A percentile compares a stretch with the other conserved stretches of the same genome.
Evolutionary conservation across 2,113 vertebrate genomes (phyloP).

Genomic region (Globicephala melas): DNA sequence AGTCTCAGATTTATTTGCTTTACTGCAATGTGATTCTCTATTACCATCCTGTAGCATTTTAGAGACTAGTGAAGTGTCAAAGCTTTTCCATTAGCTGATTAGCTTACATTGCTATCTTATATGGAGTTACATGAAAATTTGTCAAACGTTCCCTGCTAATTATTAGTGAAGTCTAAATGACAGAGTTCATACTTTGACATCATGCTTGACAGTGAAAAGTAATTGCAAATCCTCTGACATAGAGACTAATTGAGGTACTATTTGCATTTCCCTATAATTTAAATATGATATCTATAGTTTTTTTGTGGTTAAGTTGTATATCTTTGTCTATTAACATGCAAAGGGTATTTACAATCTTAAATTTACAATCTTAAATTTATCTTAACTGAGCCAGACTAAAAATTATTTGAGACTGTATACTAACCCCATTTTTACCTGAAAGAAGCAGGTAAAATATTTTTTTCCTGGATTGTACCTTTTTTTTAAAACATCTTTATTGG

Average conservation of each 20-base stretch:
- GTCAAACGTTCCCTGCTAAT: slow-evolving; percentile 75
- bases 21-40: slow-evolving; percentile 77
- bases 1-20: slow-evolving; percentile 78
- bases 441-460: neutral
- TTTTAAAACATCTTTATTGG: no score
- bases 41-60: slow-evolving; percentile 73
- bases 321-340: slow-evolving; percentile 61
- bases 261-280: slow-evolving; percentile 77
- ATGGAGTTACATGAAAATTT: slow-evolving; percentile 73
- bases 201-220: slow-evolving; percentile 70
- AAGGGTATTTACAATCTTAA: slow-evolving; percentile 39
- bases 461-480: no score
- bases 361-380: slow-evolving; percentile 68
- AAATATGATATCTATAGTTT: slow-evolving; percentile 72
- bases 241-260: slow-evolving; percentile 75
- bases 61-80: slow-evolving; percentile 75
- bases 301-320: slow-evolving; percentile 68
- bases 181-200: slow-evolving; percentile 71
- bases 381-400: slow-evolving; percentile 69
- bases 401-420: slow-evolving; percentile 26
- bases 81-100: slow-evolving; percentile 75
- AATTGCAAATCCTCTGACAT: slow-evolving; percentile 71
- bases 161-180: slow-evolving; percentile 79
- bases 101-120: slow-evolving; percentile 70
- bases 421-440: slow-evolving; percentile 9